Percentiles rank a stretch among this genome's conserved stretches.
Evolutionary conservation across 64 coral and sea anemone species (phyloP).

Genomic region (Porites australiensis): DNA sequence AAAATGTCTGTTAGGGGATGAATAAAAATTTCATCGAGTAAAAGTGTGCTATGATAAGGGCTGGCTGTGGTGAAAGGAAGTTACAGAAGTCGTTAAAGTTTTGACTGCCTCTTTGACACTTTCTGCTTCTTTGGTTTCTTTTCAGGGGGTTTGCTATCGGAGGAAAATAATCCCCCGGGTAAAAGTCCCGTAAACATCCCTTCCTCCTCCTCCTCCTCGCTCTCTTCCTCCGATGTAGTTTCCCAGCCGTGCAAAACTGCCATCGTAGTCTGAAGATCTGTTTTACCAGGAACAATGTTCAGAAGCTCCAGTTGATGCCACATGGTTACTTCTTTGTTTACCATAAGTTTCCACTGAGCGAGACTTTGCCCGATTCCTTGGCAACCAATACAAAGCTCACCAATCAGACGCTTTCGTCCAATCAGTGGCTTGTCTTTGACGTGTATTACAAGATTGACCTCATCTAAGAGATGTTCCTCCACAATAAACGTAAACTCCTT

Average conservation of each 20-base stretch:
- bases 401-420: constrained; percentile 82
- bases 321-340: constrained; percentile 89
- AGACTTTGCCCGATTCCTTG: constrained; percentile 73
- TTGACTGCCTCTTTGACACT: constrained; percentile 22
- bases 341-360: constrained; percentile 85
- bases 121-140: constrained; percentile 44
- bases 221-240: constrained; percentile 70
- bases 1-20: no score
- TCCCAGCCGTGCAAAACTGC: constrained; percentile 66
- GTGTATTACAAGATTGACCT: constrained; percentile 82
- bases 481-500: constrained; percentile 65
- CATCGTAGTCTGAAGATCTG: constrained; percentile 84
- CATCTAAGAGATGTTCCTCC: constrained; percentile 62
- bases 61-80: no score
- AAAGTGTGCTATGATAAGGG: no score
- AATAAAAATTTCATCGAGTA: no score
- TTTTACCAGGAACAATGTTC: constrained; percentile 91
- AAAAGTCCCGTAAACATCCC: constrained; percentile 67
- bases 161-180: constrained; percentile 72
- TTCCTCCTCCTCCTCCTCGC: constrained; percentile 75
- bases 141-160: constrained; percentile 24
- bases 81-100: neutral
- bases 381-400: constrained; percentile 83
- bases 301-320: constrained; percentile 86
- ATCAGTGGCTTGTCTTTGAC: constrained; percentile 83